Conservation (phyloP, 2,113 vertebrate genomes). For the Falcunculus frontatus region DNA sequence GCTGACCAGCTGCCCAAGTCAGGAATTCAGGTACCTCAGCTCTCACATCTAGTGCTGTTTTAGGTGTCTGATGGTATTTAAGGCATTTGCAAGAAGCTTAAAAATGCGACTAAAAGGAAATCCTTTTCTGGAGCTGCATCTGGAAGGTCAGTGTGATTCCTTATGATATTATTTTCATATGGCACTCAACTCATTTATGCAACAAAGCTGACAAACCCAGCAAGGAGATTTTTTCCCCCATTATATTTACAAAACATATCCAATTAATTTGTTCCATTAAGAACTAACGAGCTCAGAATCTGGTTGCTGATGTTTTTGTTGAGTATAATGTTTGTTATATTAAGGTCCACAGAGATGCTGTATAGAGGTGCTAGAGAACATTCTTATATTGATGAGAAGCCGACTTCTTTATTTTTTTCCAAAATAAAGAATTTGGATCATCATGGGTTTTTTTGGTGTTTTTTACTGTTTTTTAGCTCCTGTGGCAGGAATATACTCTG, state of each 20-base stretch:
- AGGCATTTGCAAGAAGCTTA: not conserved
- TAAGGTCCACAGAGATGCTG: not conserved
- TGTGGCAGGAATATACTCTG: not conserved
- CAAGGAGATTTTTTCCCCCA: accelerated
- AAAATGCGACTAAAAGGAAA: not conserved
- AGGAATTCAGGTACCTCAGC: not conserved
- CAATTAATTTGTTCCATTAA: not conserved
- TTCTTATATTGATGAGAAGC: not conserved
- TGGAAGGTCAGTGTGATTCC: not conserved
- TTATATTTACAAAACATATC: not conserved
- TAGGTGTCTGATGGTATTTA: not conserved
- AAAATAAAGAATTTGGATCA: not conserved
- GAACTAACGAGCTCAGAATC: not conserved
- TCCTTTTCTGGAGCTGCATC: not conserved
- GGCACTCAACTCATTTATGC: not conserved
- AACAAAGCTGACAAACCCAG: not conserved
- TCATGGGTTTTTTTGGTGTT: accelerated
- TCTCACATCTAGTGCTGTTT: not conserved
- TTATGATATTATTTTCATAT: not conserved
- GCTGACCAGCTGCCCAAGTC: not conserved
- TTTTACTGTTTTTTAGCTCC: not conserved
- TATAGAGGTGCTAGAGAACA: not conserved
- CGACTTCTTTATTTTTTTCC: not conserved
- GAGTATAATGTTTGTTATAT: not conserved
- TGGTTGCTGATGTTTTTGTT: not conserved